phyloP scores from a whole-genome alignment of 2,888 invertebrate genomes.

The Mythimna lalbum region DNA sequence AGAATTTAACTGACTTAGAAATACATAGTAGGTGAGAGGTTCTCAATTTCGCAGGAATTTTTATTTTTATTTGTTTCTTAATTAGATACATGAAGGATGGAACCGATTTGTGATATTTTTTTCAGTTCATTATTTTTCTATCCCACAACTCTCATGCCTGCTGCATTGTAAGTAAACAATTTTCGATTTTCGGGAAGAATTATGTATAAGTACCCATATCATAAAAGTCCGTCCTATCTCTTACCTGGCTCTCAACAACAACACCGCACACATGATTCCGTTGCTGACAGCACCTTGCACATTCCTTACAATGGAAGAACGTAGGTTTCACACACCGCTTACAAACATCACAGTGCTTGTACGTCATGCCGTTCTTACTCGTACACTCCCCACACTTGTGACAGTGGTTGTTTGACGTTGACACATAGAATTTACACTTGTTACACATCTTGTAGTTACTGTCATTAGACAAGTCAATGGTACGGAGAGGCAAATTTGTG shows the following conservation, averaged over 20 bases:
- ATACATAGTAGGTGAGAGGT: no score
- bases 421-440: slow-evolving; percentile 93
- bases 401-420: slow-evolving; percentile 81
- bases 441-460: slow-evolving; percentile 95
- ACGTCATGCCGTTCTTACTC: slow-evolving; percentile 92
- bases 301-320: slow-evolving; percentile 94
- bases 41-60: no score
- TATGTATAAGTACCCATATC: no score
- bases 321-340: slow-evolving; percentile 96
- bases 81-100: no score
- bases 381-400: slow-evolving; percentile 83
- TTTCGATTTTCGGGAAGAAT: no score
- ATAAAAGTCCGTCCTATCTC: not conserved
- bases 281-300: slow-evolving; percentile 91
- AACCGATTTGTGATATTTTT: no score
- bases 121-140: no score
- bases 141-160: no score
- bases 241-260: slow-evolving; percentile 83
- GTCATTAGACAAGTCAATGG: slow-evolving; percentile 84
- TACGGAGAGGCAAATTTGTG: slow-evolving; percentile 93
- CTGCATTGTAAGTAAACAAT: no score
- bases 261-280: slow-evolving; percentile 82
- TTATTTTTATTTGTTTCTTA: no score
- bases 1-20: no score
- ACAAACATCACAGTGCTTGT: slow-evolving; percentile 95